A percentile compares a stretch with the other conserved stretches of the same genome.
These are phyloP conservation scores for Peucedramus taeniatus DNA, from an alignment of 2,113 vertebrate genomes.

Conservation along the genomic window DNA sequence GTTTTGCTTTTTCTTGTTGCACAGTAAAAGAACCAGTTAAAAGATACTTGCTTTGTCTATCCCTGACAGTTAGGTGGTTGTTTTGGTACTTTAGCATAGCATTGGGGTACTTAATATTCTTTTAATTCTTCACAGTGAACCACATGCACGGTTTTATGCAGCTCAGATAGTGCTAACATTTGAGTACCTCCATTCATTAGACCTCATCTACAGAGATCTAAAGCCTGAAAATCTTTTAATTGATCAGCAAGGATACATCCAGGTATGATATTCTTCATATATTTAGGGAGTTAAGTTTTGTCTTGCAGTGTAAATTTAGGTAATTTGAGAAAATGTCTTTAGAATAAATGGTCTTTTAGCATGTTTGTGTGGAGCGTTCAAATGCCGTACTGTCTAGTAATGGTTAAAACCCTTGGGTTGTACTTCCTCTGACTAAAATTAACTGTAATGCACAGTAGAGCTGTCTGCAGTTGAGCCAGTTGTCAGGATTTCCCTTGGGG, in stretches of 20 bases:
- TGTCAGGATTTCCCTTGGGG: not conserved
- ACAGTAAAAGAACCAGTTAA: not conserved
- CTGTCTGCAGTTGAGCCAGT: not conserved
- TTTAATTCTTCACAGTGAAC: constrained; percentile 82
- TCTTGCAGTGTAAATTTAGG: not conserved
- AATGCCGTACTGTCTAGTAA: not conserved
- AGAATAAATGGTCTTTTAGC: not conserved
- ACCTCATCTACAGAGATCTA: constrained; percentile 99
- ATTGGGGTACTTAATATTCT: constrained; percentile 15
- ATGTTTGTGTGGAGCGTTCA: not conserved
- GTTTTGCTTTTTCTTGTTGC: not conserved
- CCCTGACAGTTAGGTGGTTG: not conserved
- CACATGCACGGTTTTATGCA: constrained; percentile 97
- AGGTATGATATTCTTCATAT: constrained; percentile 78
- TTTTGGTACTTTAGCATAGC: not conserved
- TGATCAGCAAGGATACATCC: constrained; percentile 98
- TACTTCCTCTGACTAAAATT: not conserved
- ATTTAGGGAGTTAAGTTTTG: not conserved
- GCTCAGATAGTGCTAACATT: constrained; percentile 99
- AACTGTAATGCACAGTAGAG: not conserved
- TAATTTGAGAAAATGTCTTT: not conserved
- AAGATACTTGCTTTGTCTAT: not conserved
- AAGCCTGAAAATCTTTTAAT: constrained; percentile 99
- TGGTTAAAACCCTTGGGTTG: not conserved
- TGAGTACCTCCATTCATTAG: constrained; percentile 99